phyloP scores from a whole-genome alignment of 2,113 vertebrate species.

The Laticauda colubrina region DNA sequence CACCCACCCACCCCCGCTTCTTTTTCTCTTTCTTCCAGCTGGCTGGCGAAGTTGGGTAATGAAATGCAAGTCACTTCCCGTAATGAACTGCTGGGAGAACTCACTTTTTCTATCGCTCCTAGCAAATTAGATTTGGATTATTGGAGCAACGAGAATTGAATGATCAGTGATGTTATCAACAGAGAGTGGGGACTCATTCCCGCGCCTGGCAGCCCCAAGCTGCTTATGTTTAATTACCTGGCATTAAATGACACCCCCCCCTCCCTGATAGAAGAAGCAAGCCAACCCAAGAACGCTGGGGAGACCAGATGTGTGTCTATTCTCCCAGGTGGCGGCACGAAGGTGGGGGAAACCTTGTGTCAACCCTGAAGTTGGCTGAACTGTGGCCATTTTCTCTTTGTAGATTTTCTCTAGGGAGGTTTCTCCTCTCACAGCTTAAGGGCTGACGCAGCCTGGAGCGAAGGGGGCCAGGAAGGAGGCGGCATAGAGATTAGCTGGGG shows the following conservation, averaged over 20 bases:
- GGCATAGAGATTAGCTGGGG: no score
- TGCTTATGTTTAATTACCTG: neutral
- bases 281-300: neutral
- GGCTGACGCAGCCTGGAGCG: no score
- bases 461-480: no score
- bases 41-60: constrained; percentile 22
- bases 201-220: neutral
- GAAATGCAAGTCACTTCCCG: constrained; percentile 56
- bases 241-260: neutral
- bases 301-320: neutral
- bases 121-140: constrained; percentile 61
- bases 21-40: neutral
- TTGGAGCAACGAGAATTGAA: constrained; percentile 60
- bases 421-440: no score
- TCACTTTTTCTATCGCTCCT: constrained; percentile 22
- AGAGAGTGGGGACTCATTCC: neutral
- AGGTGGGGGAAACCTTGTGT: accelerated
- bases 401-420: no score
- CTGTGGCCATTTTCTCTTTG: no score
- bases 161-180: neutral
- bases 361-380: no score
- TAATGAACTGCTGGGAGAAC: constrained; percentile 52
- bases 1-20: neutral
- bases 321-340: neutral
- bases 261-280: neutral